phyloP scores from a whole-genome alignment of 2,888 invertebrate species.

The Ethmia dodecea region DNA sequence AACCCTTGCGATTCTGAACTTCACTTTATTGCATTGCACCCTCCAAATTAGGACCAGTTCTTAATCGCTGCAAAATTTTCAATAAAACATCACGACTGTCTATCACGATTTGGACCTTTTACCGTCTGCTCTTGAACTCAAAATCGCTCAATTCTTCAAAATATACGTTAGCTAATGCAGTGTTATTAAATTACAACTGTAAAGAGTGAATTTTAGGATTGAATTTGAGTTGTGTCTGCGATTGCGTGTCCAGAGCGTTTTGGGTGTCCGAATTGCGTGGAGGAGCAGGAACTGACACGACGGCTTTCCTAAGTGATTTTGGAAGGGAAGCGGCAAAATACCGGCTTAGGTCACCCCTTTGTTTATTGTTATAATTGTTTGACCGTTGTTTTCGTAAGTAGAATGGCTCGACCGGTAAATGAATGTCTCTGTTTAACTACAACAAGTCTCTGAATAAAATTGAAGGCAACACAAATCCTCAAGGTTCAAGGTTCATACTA shows the following conservation, averaged over 20 bases:
- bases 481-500: too few relatives aligned
- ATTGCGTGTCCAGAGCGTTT: conserved; percentile 30
- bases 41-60: conserved; percentile 50
- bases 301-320: conserved; percentile 51
- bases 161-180: too few relatives aligned
- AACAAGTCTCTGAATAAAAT: too few relatives aligned
- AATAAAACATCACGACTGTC: background rate
- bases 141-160: background rate
- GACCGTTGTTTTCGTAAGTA: conserved; percentile 26
- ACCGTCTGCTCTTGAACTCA: background rate
- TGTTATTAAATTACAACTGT: too few relatives aligned
- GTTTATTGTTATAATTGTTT: conserved; percentile 26
- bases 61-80: conserved; percentile 42
- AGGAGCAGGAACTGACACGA: conserved; percentile 39
- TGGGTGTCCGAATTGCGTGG: conserved; percentile 32
- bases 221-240: conserved; percentile 14
- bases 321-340: conserved; percentile 31
- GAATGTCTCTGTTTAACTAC: too few relatives aligned
- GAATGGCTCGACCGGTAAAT: too few relatives aligned
- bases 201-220: conserved; percentile 11
- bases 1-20: conserved; percentile 29
- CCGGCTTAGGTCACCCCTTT: conserved; percentile 28
- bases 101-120: background rate
- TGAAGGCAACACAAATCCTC: too few relatives aligned
- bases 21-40: conserved; percentile 40